Conservation (phyloP, 2,113 vertebrate species). For the Narcine bancroftii region DNA sequence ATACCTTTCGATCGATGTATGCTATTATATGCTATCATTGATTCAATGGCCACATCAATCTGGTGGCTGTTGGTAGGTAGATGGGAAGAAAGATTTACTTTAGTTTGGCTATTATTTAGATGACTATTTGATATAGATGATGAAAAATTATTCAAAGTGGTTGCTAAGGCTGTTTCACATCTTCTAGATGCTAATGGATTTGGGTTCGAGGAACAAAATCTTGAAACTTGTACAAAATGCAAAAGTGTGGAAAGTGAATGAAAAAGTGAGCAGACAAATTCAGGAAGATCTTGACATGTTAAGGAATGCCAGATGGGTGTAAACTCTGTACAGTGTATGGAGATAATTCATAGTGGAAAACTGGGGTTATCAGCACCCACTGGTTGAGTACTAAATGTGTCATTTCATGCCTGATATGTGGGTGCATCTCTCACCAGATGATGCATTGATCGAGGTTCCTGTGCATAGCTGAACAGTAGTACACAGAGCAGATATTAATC, state of each 20-base stretch:
- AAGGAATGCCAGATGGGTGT: background rate
- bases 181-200: background rate
- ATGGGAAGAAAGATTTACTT: background rate
- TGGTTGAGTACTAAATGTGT: no score
- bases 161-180: background rate
- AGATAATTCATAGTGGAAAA: background rate
- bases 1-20: no score
- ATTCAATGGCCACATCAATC: no score
- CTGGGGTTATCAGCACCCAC: no score
- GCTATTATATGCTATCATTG: no score
- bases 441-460: no score
- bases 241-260: background rate
- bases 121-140: background rate
- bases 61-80: no score
- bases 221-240: background rate
- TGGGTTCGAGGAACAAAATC: background rate
- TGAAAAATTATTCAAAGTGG: background rate
- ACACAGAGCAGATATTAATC: no score
- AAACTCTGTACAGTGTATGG: background rate
- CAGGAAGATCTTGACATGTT: background rate
- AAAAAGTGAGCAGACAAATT: background rate
- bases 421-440: no score
- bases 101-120: background rate
- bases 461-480: no score
- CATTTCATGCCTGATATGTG: no score